Percentiles rank a stretch among this genome's conserved stretches.
These are phyloP conservation scores for Tineola bisselliella DNA, from an alignment of 2,888 invertebrate species.

Conservation along the genomic window DNA sequence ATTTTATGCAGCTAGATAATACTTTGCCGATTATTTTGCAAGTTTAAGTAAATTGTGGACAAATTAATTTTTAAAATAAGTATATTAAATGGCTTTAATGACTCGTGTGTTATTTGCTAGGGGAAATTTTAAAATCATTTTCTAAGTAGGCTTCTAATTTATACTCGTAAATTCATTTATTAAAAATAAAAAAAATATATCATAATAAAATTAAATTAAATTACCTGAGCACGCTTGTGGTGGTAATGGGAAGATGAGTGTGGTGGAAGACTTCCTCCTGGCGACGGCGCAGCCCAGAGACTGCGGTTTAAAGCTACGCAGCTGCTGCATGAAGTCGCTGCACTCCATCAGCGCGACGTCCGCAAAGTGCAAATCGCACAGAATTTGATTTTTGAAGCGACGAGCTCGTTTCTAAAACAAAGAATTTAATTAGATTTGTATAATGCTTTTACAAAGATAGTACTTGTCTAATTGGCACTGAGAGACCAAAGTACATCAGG, in stretches of 20 bases:
- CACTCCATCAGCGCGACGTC: conserved; percentile 98
- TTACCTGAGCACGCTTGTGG: conserved; percentile 94
- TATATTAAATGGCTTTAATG: too few species aligned
- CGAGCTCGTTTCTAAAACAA: conserved; percentile 67
- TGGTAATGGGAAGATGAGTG: conserved; percentile 91
- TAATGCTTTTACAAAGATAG: too few species aligned
- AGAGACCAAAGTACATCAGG: too few species aligned
- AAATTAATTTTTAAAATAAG: too few species aligned
- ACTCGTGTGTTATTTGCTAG: too few species aligned
- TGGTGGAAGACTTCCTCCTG: conserved; percentile 91
- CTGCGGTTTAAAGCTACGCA: conserved; percentile 95
- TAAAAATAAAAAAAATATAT: background rate
- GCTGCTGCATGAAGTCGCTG: conserved; percentile 96
- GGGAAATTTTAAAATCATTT: too few species aligned
- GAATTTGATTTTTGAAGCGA: conserved; percentile 86
- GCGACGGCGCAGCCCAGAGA: conserved; percentile 95
- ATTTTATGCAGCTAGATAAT: too few species aligned
- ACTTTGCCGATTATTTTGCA: too few species aligned
- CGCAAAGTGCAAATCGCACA: conserved; percentile 95
- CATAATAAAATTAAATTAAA: too few species aligned
- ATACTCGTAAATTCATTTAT: background rate
- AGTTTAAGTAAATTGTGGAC: too few species aligned
- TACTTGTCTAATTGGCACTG: too few species aligned
- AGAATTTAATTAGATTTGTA: too few species aligned
- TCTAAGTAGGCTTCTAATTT: background rate